phyloP scores from a whole-genome alignment of 2,797 vertebrate genomes.

The Allobates femoralis region DNA sequence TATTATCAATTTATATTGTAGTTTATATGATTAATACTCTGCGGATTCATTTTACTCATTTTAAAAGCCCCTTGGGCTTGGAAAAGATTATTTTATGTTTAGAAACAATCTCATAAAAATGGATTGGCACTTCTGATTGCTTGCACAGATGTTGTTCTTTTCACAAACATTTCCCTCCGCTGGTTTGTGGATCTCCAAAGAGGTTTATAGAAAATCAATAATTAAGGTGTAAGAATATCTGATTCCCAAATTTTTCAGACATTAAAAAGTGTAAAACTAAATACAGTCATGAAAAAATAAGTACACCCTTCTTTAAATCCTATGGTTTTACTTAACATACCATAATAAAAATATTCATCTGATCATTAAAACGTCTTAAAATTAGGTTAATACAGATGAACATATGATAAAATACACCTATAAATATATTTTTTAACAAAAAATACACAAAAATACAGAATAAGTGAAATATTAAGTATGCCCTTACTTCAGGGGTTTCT shows the following conservation, averaged over 20 bases:
- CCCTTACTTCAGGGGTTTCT: no score
- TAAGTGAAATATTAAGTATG: no score
- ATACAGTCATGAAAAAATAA: no score
- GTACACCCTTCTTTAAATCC: no score
- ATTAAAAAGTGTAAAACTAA: not conserved
- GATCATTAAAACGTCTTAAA: no score
- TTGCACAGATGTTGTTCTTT: slow-evolving; percentile 66
- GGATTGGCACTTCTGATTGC: slow-evolving; percentile 64
- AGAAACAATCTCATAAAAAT: slow-evolving; percentile 68
- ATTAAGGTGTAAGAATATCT: slow-evolving; percentile 51
- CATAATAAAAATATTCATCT: no score
- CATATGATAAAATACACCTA: no score
- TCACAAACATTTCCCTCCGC: slow-evolving; percentile 40
- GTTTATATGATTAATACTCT: slow-evolving; percentile 66
- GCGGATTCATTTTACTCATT: slow-evolving; percentile 54
- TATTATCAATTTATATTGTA: slow-evolving; percentile 64
- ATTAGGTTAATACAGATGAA: no score
- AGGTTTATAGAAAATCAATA: slow-evolving; percentile 62
- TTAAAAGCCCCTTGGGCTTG: slow-evolving; percentile 61
- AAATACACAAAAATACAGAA: no score
- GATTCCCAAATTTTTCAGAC: no score
- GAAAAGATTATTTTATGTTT: slow-evolving; percentile 69
- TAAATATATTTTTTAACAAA: no score
- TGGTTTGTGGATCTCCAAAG: slow-evolving; percentile 18
- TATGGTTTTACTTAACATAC: no score